Percentiles rank a stretch among this genome's conserved stretches.
Evolutionary conservation across 1,140 invertebrate genomes (phyloP).

Genomic region (Tetramorium alpestre): DNA sequence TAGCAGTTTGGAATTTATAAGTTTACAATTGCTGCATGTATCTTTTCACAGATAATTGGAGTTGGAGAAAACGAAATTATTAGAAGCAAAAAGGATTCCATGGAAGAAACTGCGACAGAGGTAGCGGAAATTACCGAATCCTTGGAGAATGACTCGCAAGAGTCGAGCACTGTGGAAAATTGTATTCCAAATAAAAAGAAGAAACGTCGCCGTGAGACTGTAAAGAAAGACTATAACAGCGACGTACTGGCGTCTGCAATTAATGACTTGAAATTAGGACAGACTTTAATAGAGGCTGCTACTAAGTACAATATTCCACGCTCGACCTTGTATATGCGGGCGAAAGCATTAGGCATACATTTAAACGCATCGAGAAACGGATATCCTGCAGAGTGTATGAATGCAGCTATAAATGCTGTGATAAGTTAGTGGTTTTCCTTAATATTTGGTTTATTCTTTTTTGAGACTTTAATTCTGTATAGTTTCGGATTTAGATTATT

Average conservation of each 20-base stretch:
- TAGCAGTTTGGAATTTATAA: background rate
- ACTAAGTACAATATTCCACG: constrained; percentile 83
- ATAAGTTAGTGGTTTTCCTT: constrained; percentile 76
- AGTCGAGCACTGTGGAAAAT: constrained; percentile 47
- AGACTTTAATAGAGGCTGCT: constrained; percentile 82
- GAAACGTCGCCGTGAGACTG: constrained; percentile 77
- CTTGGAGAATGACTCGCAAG: constrained; percentile 55
- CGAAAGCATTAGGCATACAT: constrained; percentile 82
- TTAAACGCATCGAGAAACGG: constrained; percentile 82
- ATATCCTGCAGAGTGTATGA: constrained; percentile 84
- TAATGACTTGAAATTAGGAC: constrained; percentile 81
- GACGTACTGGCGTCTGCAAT: constrained; percentile 83
- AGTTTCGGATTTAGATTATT: background rate
- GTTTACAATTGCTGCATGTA: background rate
- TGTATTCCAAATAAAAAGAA: constrained; percentile 71
- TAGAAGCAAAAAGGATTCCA: constrained; percentile 55
- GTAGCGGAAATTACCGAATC: constrained; percentile 48
- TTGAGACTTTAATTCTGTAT: background rate
- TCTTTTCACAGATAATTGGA: constrained; percentile 75
- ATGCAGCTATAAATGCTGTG: constrained; percentile 83
- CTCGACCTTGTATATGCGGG: constrained; percentile 85
- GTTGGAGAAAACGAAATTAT: constrained; percentile 73
- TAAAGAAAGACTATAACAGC: constrained; percentile 82
- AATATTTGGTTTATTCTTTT: background rate
- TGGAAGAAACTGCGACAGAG: constrained; percentile 49